A percentile compares a stretch with the other conserved stretches of the same genome.
These are phyloP conservation scores for Novumbra hubbsi DNA, from an alignment of 2,797 vertebrate species.

Conservation along the genomic window DNA sequence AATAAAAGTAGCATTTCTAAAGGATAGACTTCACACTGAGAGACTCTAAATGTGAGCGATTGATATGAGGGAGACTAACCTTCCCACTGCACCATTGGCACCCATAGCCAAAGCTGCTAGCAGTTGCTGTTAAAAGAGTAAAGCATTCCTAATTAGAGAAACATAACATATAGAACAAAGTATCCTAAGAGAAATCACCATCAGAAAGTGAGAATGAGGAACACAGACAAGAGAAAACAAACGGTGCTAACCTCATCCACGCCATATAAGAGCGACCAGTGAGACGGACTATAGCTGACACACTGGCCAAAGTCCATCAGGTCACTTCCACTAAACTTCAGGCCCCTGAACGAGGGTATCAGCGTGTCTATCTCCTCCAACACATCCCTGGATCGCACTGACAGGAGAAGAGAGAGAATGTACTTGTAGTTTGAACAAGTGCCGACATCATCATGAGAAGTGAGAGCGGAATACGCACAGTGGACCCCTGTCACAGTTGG, in stretches of 20 bases:
- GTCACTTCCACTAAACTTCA: slow-evolving; percentile 88
- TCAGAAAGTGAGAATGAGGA: background rate
- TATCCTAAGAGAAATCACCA: background rate
- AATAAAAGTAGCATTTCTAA: slow-evolving; percentile 25
- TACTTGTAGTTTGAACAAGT: background rate
- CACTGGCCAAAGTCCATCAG: slow-evolving; percentile 90
- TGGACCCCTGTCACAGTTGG: slow-evolving; percentile 84
- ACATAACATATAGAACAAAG: background rate
- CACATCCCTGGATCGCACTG: slow-evolving; percentile 83
- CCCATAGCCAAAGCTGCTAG: slow-evolving; percentile 68
- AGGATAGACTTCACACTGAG: background rate
- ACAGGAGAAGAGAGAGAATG: slow-evolving; percentile 28
- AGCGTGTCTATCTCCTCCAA: slow-evolving; percentile 78
- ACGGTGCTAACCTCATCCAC: slow-evolving; percentile 86
- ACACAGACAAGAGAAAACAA: background rate
- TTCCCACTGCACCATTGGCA: slow-evolving; percentile 73
- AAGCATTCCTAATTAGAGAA: background rate
- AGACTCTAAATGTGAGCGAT: background rate
- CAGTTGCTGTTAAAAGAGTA: slow-evolving; percentile 64
- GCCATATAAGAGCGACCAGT: slow-evolving; percentile 82
- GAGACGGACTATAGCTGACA: slow-evolving; percentile 64
- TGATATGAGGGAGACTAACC: slow-evolving; percentile 56
- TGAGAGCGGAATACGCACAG: slow-evolving; percentile 70
- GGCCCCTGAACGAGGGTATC: slow-evolving; percentile 88
- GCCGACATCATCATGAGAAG: background rate